These are phyloP conservation scores for Monoplex corrugatus DNA, from an alignment of 2,888 invertebrate genomes.

Conservation along the genomic window DNA sequence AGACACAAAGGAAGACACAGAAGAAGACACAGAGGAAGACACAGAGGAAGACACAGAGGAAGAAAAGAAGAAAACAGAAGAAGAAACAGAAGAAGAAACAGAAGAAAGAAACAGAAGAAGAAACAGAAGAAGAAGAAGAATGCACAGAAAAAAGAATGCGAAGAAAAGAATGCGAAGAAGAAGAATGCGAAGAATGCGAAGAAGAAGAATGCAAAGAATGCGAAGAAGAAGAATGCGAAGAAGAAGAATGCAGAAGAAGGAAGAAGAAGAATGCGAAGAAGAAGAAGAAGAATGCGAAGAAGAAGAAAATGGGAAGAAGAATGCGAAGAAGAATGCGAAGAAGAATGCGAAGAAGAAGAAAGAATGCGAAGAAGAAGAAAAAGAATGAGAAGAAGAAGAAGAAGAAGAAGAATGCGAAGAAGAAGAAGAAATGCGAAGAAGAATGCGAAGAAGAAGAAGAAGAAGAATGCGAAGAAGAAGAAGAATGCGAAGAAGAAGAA, in stretches of 20 bases:
- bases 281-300: background rate
- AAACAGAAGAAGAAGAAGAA: background rate
- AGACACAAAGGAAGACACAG: background rate
- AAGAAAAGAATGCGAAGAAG: background rate
- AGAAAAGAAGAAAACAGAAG: background rate
- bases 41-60: background rate
- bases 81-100: background rate
- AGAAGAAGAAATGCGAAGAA: background rate
- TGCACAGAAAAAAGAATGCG: background rate
- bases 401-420: background rate
- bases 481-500: background rate
- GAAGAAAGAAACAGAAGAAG: background rate
- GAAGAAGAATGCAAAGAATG: background rate
- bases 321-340: background rate
- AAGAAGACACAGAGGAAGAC: background rate
- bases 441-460: background rate
- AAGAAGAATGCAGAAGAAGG: background rate
- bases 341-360: background rate
- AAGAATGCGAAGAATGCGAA: background rate
- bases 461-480: background rate
- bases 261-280: background rate
- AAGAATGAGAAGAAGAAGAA: background rate
- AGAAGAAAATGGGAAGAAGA: background rate
- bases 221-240: background rate
- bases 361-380: constrained; percentile 14